Conservation (phyloP, 2,113 vertebrate genomes). For the Cyprinodon brontotheroides region DNA sequence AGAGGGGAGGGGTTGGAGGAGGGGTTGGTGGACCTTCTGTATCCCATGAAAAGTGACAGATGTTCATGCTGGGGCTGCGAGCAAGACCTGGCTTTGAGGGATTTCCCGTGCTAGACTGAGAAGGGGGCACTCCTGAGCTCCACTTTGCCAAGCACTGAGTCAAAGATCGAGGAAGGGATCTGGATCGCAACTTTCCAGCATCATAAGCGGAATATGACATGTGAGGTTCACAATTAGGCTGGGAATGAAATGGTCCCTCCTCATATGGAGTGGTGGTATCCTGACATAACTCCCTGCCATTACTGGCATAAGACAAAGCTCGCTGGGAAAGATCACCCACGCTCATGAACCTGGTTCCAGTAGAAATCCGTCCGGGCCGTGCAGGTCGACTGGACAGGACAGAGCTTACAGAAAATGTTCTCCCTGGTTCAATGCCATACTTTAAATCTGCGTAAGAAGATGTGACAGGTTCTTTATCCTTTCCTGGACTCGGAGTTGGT, state of each 20-base stretch:
- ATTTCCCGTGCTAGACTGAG: slow-evolving; percentile 1
- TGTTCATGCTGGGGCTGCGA: slow-evolving; percentile 45
- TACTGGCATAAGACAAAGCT: slow-evolving; percentile 21
- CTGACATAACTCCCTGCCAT: slow-evolving; percentile 27
- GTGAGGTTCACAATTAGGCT: not conserved
- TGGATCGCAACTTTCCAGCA: slow-evolving; percentile 50
- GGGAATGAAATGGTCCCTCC: slow-evolving; percentile 1
- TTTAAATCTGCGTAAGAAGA: slow-evolving; percentile 76
- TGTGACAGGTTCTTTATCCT: slow-evolving; percentile 22
- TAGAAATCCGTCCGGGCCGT: slow-evolving; percentile 77
- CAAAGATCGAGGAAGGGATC: slow-evolving; percentile 69
- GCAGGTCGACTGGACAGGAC: slow-evolving; percentile 76
- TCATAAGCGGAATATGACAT: slow-evolving; percentile 31
- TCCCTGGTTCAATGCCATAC: slow-evolving; percentile 75
- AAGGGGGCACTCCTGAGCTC: slow-evolving; percentile 28
- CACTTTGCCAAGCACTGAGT: slow-evolving; percentile 58
- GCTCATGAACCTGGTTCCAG: slow-evolving; percentile 71
- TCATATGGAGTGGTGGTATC: slow-evolving; percentile 25
- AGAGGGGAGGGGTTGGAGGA: slow-evolving; percentile 72
- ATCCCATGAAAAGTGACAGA: slow-evolving; percentile 55
- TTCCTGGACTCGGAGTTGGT: slow-evolving; percentile 29
- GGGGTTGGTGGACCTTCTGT: slow-evolving; percentile 71
- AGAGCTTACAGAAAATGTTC: slow-evolving; percentile 76
- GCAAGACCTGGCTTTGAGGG: slow-evolving; percentile 28
- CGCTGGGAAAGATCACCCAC: slow-evolving; percentile 64